Base-by-base conservation (phyloP, 1,140 invertebrate genomes). In the Philaenus spumarius region DNA sequence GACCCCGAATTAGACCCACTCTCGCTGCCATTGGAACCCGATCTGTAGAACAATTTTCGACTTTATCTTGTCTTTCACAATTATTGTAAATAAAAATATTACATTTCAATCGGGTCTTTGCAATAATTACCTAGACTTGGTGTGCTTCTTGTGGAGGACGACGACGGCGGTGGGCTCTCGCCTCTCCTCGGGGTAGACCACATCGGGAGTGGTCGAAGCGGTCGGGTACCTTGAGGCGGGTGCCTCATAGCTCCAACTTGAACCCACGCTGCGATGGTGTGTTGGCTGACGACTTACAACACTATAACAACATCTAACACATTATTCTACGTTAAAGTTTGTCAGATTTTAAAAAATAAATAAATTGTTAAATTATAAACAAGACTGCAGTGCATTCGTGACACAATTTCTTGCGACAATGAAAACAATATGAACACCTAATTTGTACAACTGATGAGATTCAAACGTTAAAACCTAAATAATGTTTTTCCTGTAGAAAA, bases 51-150 rank as follows among this genome's bases (percentile, higher is more conserved):
- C 50, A 30, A 45, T 42, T 40, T 40, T 40, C 39, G 17, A 40
- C 39, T 40, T 30, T 30, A 30, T 30, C 9, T 30, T 30, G 26
- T 30, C 26, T 30, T 30, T 30, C 26, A 30, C 26, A 30, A 30
- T 4, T 30, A 4, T 4, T 30, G 3, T 3, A 5, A 40, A n/a
- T 14, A 14, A 46, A 20, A n/a, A 46, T 26, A 34, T n/a, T 35
- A 48, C 11, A 47, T 24, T 15, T 15, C 6, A n/a, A 14, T n/a
- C 4, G 14, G 14, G 3, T n/a, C 39, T 40, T 17, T 15, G 22
- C 9, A 37, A 3, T 20, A 55, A 52, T 62, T 59, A 78, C 66
- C 76, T 72, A 24, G 77, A 78, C 69, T 78, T 78, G 43, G 73
- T 71, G 52, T 75, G 73, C 70, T 75, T 73, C 65, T 71, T 71